These are phyloP conservation scores for Caenorhabditis tropicalis DNA, from an alignment of 1,140 invertebrate species.

Conservation along the genomic window DNA sequence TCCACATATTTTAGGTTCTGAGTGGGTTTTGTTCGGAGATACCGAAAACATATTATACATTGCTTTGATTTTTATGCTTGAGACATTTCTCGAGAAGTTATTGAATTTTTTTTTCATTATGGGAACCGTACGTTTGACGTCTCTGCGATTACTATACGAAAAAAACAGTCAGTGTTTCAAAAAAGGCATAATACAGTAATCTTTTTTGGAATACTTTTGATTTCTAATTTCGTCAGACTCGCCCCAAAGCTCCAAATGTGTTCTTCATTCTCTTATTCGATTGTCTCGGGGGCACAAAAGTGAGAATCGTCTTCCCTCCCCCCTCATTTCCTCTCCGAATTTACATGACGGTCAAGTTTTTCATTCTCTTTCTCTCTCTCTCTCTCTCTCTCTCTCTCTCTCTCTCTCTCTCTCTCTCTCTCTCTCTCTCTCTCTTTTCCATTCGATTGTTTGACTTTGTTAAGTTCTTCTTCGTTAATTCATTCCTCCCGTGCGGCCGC, in stretches of 20 bases:
- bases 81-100: no score
- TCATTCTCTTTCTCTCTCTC: background rate
- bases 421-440: background rate
- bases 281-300: background rate
- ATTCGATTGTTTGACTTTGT: conserved; percentile 16
- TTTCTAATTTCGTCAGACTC: background rate
- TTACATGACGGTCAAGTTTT: conserved; percentile 31
- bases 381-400: background rate
- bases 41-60: no score
- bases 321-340: background rate
- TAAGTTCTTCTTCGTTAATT: conserved; percentile 42
- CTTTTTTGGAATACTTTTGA: no score
- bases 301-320: background rate
- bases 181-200: no score
- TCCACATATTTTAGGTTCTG: no score
- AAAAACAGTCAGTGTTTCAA: no score
- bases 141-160: no score
- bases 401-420: background rate
- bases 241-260: background rate
- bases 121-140: no score
- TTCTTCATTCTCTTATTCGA: background rate
- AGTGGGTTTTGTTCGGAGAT: no score
- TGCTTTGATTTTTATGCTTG: no score
- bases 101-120: no score
- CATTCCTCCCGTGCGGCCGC: background rate